Evolutionary conservation across 1,140 invertebrate genomes (phyloP).

Genomic region (Marisa cornuarietis): DNA sequence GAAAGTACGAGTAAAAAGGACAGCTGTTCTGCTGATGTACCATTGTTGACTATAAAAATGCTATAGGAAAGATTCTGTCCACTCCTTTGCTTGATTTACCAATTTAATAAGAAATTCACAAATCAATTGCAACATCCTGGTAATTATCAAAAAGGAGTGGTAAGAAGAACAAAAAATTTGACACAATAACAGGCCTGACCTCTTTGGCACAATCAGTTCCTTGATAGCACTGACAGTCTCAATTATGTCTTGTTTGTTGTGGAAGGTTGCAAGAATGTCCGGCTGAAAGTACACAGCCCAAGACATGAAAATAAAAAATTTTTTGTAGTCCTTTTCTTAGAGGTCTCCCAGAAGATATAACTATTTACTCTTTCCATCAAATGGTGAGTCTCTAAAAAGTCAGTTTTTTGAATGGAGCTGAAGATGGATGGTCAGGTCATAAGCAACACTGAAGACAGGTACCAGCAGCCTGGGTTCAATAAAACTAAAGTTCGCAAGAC

Average conservation of each 20-base stretch:
- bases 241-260: constrained; percentile 13
- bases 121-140: no score
- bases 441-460: neutral
- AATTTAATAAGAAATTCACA: no score
- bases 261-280: constrained; percentile 22
- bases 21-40: no score
- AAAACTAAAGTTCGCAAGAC: neutral
- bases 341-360: no score
- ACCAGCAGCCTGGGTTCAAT: neutral
- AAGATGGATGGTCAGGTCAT: neutral
- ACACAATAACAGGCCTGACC: neutral
- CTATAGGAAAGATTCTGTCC: no score
- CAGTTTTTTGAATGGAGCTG: neutral
- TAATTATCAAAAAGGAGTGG: no score
- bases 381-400: no score
- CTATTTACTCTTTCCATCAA: no score
- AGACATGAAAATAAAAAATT: neutral
- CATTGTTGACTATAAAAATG: no score
- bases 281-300: constrained; percentile 19
- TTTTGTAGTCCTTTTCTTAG: neutral
- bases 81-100: no score
- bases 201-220: constrained; percentile 27
- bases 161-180: no score
- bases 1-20: no score
- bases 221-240: constrained; percentile 28